Conservation (phyloP, 1,140 invertebrate species). For the Muscidifurax raptorellus region DNA sequence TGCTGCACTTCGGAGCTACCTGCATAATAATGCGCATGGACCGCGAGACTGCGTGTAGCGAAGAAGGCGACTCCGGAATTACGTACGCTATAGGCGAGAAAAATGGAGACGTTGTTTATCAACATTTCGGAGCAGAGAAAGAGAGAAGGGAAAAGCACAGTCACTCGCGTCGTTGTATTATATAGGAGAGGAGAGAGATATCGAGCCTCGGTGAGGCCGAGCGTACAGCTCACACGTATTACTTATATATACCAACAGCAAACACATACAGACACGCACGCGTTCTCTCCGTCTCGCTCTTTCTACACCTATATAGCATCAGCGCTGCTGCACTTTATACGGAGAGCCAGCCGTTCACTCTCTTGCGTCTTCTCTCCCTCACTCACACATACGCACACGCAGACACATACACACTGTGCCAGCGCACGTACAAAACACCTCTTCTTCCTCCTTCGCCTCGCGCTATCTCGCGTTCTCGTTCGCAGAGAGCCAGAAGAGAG, state of each 20-base stretch:
- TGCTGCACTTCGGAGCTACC: neutral
- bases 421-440: neutral
- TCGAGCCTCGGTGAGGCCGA: conserved; percentile 8
- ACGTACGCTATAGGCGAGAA: conserved; percentile 61
- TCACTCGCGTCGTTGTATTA: neutral
- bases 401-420: neutral
- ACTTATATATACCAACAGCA: neutral
- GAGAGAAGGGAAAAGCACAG: neutral
- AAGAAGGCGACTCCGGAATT: conserved; percentile 35
- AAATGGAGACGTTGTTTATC: conserved; percentile 48
- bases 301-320: neutral
- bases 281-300: neutral
- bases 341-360: neutral
- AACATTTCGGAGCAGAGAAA: neutral
- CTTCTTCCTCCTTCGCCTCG: neutral
- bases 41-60: neutral
- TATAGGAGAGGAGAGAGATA: neutral
- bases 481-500: neutral
- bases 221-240: neutral
- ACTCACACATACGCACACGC: no score
- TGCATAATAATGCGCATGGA: neutral
- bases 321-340: neutral
- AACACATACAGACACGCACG: neutral
- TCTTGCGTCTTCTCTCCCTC: neutral
- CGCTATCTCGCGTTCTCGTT: neutral